Base-by-base conservation (phyloP, 1,140 invertebrate genomes). In the Thereuonema tuberculata region DNA sequence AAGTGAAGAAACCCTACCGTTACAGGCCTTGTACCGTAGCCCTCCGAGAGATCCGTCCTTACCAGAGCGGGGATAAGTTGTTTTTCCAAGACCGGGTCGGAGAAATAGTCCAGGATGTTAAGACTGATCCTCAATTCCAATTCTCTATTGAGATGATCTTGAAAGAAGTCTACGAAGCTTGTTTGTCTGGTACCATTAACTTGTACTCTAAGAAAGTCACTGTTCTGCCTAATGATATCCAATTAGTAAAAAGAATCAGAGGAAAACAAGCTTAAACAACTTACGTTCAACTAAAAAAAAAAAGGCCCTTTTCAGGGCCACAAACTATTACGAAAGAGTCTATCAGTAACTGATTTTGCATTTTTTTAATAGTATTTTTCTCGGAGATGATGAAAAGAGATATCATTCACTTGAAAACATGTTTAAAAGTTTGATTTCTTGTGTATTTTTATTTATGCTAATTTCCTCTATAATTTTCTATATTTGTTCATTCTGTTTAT, bases 41-140 rank as follows among this genome's bases (percentile, higher is more conserved):
- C 60, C 71, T 75, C 49, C 67, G 72, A 62, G 72, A 74, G 74
- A 84, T 82, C 69, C 80, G 76, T 69, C 75, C 75, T 68, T 80
- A 78, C 67, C 79, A 78, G 67, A 79, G 79, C 66, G 77, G 84
- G 1, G 91, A 87, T 28, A 87, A 92, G 66, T 78, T 85, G 71
- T 69, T 91, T 27, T 76, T 76, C 68, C 75, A 76, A 64, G 65
- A 75, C 50, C 68, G 77, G 25, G 74, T 76, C 23, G 66, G 74
- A 61, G 86, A 91, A 80, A 89, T 90, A 62, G 86, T 87, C 3
- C 87, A 90, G 65, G 86, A 90, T 72, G 79, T 79, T 72, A 78
- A 78, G 67, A 85, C 84, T 27, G 86, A 89, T 72, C 70, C 89
- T 26, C 80, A 85, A 70, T 89, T 89, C 74, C 86, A 89, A 70